Percentiles rank a stretch among this genome's conserved stretches.
These are phyloP conservation scores for Nephrotoma appendiculata DNA, from an alignment of 2,888 invertebrate genomes.

Conservation along the genomic window DNA sequence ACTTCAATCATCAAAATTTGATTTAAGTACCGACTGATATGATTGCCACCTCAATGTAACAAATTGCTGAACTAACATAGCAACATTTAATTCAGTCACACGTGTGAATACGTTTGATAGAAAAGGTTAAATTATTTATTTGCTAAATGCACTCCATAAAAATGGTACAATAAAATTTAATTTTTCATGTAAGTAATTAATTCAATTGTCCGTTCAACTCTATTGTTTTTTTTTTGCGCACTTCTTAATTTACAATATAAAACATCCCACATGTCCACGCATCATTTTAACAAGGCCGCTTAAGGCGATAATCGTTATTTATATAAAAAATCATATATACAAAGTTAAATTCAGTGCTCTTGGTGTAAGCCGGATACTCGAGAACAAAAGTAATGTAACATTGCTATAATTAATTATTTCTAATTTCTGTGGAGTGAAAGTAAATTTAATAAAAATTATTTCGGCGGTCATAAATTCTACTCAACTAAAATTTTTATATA, in stretches of 20 bases:
- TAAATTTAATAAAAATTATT: background rate
- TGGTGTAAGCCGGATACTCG: background rate
- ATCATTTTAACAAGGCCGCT: background rate
- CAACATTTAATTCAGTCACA: background rate
- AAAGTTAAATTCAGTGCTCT: background rate
- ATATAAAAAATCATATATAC: background rate
- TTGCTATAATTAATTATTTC: background rate
- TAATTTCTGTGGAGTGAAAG: background rate
- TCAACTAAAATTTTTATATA: background rate
- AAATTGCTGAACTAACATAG: background rate
- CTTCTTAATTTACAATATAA: background rate
- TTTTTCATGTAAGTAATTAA: background rate
- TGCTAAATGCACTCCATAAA: background rate
- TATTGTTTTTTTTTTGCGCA: background rate
- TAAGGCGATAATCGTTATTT: background rate
- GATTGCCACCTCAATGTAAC: background rate
- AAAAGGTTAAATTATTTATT: background rate
- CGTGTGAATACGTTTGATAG: background rate
- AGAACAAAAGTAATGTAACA: background rate
- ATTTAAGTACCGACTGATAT: background rate
- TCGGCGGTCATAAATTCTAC: background rate
- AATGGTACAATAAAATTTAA: background rate
- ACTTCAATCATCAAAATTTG: background rate
- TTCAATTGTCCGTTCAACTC: background rate
- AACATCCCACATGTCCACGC: background rate